Evolutionary conservation across 1,140 invertebrate species (phyloP), one percentile per base, ranked within the genome.

Genomic region (Drosophila quadrilineata): DNA sequence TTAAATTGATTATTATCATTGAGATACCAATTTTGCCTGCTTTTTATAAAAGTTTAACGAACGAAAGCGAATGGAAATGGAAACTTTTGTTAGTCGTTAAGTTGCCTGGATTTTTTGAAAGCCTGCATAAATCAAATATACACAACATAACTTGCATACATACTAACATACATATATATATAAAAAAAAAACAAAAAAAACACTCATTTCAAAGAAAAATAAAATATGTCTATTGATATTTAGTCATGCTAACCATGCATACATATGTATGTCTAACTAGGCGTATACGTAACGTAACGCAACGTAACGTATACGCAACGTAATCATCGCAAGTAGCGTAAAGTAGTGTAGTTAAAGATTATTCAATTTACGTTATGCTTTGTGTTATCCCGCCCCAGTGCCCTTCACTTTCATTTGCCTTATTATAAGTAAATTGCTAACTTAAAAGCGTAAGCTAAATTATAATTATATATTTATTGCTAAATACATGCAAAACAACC

Each of bases 331-430:
- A n/a, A n/a, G n/a, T n/a, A n/a, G n/a, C n/a, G n/a, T n/a, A 31
- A 31, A 19, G 26, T 22, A 38, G 10, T 29, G 45, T 28, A 49
- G 46, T 40, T 46, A 45, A 63, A 52, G 50, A 57, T 49, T 56
- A 56, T 54, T 68, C 19, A 64, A 58, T 58, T 28, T 73, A 43
- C 68, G 31, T 59, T 80, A 72, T 82, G 53, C 43, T 67, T 73
- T 70, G 66, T 74, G 54, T 66, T 57, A 56, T 67, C 66, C 79
- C 74, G 62, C 66, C 73, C 62, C 71, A 59, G 79, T 84, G 79
- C 74, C 79, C 79, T 84, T 75, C 70, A 75, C 71, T 85, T 84
- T 84, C 71, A 41, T 84, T 84, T 84, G 79, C 79, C 79, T 84
- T 84, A 84, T 85, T 84, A 77, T 76, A 60, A 71, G 74, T 75